Percentiles rank a stretch among this genome's conserved stretches.
These are phyloP conservation scores for Chondrilla cf. caribensis DNA, from an alignment of 37 sponge, comb jelly and placozoan genomes.

Conservation along the genomic window DNA sequence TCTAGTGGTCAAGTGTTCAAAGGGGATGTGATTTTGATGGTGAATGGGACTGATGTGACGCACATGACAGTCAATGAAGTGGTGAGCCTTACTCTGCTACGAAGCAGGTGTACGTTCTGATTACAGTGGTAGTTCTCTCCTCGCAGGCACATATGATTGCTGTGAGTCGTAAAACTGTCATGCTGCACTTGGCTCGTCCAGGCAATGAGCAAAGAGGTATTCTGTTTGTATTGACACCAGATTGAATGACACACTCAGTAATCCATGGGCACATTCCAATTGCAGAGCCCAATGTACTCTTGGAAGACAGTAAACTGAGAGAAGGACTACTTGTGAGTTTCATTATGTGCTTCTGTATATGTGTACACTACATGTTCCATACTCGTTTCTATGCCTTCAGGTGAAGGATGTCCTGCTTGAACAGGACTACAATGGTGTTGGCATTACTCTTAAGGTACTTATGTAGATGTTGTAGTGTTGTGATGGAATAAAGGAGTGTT, in stretches of 20 bases:
- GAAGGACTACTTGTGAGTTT: not conserved
- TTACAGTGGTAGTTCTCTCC: too few species aligned
- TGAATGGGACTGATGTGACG: not conserved
- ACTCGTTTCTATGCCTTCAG: not conserved
- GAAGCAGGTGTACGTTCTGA: too few species aligned
- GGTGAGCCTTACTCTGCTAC: not conserved
- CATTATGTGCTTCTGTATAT: not conserved
- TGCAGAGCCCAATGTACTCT: not conserved
- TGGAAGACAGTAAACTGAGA: not conserved
- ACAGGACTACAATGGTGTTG: not conserved
- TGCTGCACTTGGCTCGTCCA: slow-evolving; percentile 1
- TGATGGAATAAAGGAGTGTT: too few species aligned
- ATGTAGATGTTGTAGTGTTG: not conserved
- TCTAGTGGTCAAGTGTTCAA: not conserved
- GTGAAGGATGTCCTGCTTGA: slow-evolving; percentile 1
- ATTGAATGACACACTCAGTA: too few species aligned
- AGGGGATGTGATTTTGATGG: not conserved
- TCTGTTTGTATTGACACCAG: too few species aligned
- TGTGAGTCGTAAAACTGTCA: not conserved
- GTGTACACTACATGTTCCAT: not conserved
- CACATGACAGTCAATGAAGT: slow-evolving; percentile 15
- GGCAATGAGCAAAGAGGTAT: too few species aligned
- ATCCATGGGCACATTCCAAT: too few species aligned
- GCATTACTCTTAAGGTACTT: not conserved
- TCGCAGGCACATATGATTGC: not conserved